Percentiles rank a stretch among this genome's conserved stretches.
phyloP scores from a whole-genome alignment of 2,797 vertebrate species.

The Gephyroberyx darwinii region DNA sequence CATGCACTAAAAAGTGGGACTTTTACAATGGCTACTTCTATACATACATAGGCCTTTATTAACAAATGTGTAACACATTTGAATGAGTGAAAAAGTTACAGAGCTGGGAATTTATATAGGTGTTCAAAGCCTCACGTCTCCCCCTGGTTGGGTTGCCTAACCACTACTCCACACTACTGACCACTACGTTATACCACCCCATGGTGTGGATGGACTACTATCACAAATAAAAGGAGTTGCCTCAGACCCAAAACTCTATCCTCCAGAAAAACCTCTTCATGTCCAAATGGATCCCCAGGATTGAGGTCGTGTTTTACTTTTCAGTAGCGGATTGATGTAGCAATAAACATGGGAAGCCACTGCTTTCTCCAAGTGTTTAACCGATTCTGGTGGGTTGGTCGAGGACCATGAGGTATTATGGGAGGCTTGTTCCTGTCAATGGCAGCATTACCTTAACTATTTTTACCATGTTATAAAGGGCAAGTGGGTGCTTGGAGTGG shows the following conservation, averaged over 20 bases:
- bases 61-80: constrained; percentile 2
- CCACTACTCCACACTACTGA: constrained; percentile 82
- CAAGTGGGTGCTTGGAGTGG: constrained; percentile 13
- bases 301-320: constrained; percentile 55
- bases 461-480: constrained; percentile 23
- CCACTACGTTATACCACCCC: constrained; percentile 75
- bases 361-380: constrained; percentile 62
- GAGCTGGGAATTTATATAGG: constrained; percentile 66
- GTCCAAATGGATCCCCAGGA: constrained; percentile 29
- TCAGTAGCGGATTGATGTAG: constrained; percentile 85
- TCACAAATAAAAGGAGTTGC: constrained; percentile 56
- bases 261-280: constrained; percentile 2
- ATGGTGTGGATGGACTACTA: constrained; percentile 76
- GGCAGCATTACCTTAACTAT: not conserved
- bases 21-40: not conserved
- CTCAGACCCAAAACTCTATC: constrained; percentile 62
- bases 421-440: constrained; percentile 43
- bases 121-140: constrained; percentile 57
- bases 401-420: constrained; percentile 33
- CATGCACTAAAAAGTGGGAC: not conserved
- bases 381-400: constrained; percentile 51
- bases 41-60: not conserved
- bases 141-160: constrained; percentile 69
- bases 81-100: constrained; percentile 32
- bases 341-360: constrained; percentile 70